phyloP scores from a whole-genome alignment of 2,888 invertebrate genomes.

The Scaptomyza caliginosa region DNA sequence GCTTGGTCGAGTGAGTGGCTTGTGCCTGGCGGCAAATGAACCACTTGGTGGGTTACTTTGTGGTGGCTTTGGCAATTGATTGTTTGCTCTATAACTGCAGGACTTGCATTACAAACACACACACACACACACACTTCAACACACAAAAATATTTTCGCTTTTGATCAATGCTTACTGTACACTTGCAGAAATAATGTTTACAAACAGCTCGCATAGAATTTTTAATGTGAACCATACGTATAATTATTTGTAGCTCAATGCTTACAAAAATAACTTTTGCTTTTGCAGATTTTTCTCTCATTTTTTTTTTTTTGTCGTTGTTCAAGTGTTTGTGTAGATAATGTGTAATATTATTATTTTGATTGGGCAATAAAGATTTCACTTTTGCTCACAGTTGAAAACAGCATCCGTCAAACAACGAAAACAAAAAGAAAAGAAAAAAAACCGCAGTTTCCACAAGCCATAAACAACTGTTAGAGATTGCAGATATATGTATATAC shows the following conservation, averaged over 20 bases:
- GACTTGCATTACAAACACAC: constrained; percentile 44
- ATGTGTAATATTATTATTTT: constrained; percentile 11
- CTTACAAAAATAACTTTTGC: not conserved
- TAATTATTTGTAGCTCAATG: no score
- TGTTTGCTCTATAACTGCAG: constrained; percentile 78
- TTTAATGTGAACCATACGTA: no score
- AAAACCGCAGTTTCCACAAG: constrained; percentile 59
- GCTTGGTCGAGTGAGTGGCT: constrained; percentile 66
- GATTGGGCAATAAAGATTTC: constrained; percentile 54
- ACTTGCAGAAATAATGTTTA: not conserved
- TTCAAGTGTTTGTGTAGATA: not conserved
- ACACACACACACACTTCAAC: not conserved
- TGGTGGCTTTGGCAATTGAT: constrained; percentile 63
- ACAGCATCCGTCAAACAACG: constrained; percentile 57
- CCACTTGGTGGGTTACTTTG: constrained; percentile 54
- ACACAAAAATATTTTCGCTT: constrained; percentile 44
- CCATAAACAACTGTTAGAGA: constrained; percentile 68
- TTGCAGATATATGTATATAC: constrained; percentile 18
- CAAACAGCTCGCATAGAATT: no score
- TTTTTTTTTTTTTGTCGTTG: not conserved
- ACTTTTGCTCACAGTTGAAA: constrained; percentile 51
- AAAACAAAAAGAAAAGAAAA: not conserved
- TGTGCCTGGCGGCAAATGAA: constrained; percentile 52
- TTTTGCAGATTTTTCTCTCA: not conserved
- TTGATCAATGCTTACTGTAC: constrained; percentile 11